Base-by-base conservation (phyloP, 2,113 vertebrate species). In the Psammodynastes pulverulentus region DNA sequence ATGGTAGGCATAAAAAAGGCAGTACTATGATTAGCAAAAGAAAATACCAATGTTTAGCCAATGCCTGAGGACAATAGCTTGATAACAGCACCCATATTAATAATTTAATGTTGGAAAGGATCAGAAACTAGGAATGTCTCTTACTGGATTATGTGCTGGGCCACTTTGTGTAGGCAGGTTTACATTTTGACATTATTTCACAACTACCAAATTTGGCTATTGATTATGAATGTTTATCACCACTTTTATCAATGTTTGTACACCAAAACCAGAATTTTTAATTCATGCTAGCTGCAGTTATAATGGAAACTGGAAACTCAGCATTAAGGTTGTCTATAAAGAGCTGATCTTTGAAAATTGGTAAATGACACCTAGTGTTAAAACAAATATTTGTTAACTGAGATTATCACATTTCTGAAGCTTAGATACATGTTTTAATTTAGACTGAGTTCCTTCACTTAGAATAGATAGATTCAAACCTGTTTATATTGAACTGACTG, bases 391-490 rank as follows among this genome's bases (percentile, higher is more conserved):
- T 90, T n/a, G 62, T 91, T 62, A 88, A 39, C 13, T 87, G 89
- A 62, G 87, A 87, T 85, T 39, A 94, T 46, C 46, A 58, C n/a
- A 43, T 52, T 88, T 84, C 58, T 87, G 34, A 87, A 67, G 58
- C 89, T 92, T 92, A 89, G 43, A 86, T 29, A 48, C 51, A 52
- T 67, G 84, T 88, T 89, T 86, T 92, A 89, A 90, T 89, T 92
- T 89, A 92, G 88, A 45, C 9, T 89, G 48, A 7, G 67, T 52
- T 92, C 45, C 72, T 92, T 88, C 85, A 88, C 13, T 89, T 62
- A 56, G 49, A 87, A 43, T 46, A 92, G 86, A 39, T 43, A 92
- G 7, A 52, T 13, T 23, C 46, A 93, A 29, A 21, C 23, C 88
- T n/a, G 26, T 51, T 43, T 53, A 39, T 53, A 90, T 92, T 92